These are phyloP conservation scores for Numenius phaeopus DNA, from an alignment of 2,797 vertebrate genomes.

Conservation along the genomic window DNA sequence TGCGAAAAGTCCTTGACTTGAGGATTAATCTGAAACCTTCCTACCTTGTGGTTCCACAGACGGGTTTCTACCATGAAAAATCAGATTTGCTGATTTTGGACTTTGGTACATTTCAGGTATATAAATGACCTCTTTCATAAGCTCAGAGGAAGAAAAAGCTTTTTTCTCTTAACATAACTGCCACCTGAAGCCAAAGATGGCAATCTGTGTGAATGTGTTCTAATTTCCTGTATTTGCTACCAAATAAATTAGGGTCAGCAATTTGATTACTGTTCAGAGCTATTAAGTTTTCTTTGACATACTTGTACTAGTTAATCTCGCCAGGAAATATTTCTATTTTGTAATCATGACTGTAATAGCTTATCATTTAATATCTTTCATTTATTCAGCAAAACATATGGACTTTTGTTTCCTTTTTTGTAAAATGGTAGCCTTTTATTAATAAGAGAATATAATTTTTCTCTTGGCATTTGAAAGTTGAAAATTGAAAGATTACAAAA, in stretches of 20 bases:
- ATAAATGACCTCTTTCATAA: neutral
- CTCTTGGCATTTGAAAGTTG: neutral
- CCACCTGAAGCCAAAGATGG: neutral
- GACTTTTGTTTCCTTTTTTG: neutral
- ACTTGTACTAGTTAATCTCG: neutral
- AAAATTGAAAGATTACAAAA: neutral
- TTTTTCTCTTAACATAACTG: neutral
- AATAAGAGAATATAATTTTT: neutral
- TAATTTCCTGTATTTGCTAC: neutral
- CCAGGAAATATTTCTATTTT: neutral
- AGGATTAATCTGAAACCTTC: conserved; percentile 92
- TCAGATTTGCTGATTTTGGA: conserved; percentile 91
- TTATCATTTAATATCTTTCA: neutral
- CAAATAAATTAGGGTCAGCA: neutral
- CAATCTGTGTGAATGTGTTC: neutral
- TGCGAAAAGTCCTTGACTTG: conserved; percentile 91
- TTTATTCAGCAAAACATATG: neutral
- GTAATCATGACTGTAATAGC: neutral
- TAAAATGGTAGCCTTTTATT: neutral
- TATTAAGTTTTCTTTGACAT: neutral
- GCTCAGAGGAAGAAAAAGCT: neutral
- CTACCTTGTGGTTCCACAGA: conserved; percentile 90
- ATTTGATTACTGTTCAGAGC: neutral
- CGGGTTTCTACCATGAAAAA: conserved; percentile 85
- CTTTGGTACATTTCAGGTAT: conserved; percentile 92